phyloP scores from a whole-genome alignment of 2,888 invertebrate species.

The Drosophila prolongata region DNA sequence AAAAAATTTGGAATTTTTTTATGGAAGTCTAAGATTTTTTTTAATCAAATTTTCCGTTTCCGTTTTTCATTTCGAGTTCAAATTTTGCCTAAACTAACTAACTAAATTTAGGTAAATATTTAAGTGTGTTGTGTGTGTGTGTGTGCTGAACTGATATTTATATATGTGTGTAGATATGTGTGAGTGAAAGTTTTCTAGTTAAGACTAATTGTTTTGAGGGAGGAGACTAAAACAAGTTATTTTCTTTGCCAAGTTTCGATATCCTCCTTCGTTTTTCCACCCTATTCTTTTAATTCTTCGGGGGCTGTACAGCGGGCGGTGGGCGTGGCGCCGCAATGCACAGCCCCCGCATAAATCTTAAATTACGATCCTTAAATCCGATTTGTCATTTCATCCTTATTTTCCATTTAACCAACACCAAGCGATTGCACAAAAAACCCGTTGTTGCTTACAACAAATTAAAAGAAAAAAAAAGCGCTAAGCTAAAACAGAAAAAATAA shows the following conservation, averaged over 20 bases:
- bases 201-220: constrained; percentile 14
- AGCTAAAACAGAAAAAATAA: constrained; percentile 28
- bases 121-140: constrained; percentile 17
- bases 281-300: background rate
- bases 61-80: background rate
- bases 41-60: constrained; percentile 8
- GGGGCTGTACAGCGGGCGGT: constrained; percentile 36
- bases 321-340: constrained; percentile 35
- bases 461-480: constrained; percentile 62
- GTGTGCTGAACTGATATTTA: constrained; percentile 24
- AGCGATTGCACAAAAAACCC: constrained; percentile 94
- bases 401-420: constrained; percentile 85
- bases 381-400: constrained; percentile 13
- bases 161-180: constrained; percentile 29
- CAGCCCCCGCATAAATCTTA: constrained; percentile 15
- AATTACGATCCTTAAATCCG: constrained; percentile 6
- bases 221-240: background rate
- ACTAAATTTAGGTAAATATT: constrained; percentile 23
- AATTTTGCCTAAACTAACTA: constrained; percentile 40
- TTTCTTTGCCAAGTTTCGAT: background rate
- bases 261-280: constrained; percentile 2
- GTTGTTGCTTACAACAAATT: constrained; percentile 84
- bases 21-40: constrained; percentile 50
- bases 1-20: constrained; percentile 53
- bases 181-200: constrained; percentile 41